Base-by-base conservation (phyloP, 2,888 invertebrate genomes). In the Zele albiditarsus region DNA sequence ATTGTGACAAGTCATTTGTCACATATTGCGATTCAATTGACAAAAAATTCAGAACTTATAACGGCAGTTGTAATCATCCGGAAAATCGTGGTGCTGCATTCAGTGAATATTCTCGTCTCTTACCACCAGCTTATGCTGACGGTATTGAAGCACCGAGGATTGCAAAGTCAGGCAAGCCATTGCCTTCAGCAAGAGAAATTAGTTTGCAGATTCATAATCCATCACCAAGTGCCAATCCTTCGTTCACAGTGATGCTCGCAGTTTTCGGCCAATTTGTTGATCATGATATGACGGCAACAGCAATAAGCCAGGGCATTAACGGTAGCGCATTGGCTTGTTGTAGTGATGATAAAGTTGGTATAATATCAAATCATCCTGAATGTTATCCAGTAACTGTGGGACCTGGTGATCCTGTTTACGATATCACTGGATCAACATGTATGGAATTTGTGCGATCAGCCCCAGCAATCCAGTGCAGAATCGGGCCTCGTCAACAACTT, bases 241-340 rank as follows among this genome's bases (percentile, higher is more conserved):
- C 93, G 80, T 95, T 96, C 86, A 94, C 95, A 0, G 95, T 95
- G 0, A 95, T 97, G 94, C 87, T 96, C 77, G 96, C 96, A 0
- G 94, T 96, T 4, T 97, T 96, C 92, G 97, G 96, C 0, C 96
- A 97, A 90, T 96, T 97, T 89, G 85, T 97, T 16, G 96, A 96
- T 88, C 96, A 97, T 81, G 97, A 97, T 81, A 93, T 97, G 73
- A 96, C 96, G 0, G 95, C 96, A 6, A 96, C 96, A 0, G 96
- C 96, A 0, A 89, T 95, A 8, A 94, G 93, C 81, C 93, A 94
- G 84, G 94, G 95, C 89, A 82, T 90, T 71, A 93, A 95, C 85
- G 94, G 94, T 49, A 92, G 91, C 12, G 91, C 94, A 0, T 92
- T 96, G 12, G 92, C 95, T 0, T 96, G 96, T 86, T 95, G 96